These are phyloP conservation scores for Drosophila mercatorum DNA, from an alignment of 2,888 invertebrate genomes.

Conservation along the genomic window DNA sequence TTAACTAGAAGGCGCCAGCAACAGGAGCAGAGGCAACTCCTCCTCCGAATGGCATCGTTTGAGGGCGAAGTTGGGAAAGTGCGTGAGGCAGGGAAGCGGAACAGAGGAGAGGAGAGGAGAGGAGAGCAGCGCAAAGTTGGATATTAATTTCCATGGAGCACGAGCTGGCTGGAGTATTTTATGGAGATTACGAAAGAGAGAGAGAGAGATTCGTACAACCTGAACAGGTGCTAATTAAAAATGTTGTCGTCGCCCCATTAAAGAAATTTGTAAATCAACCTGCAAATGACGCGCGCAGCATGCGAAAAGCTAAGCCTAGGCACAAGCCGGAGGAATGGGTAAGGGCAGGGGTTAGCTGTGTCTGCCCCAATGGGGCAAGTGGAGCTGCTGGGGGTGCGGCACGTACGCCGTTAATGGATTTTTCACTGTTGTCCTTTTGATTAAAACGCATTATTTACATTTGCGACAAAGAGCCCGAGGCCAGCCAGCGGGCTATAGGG, in stretches of 20 bases:
- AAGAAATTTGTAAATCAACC: constrained; percentile 75
- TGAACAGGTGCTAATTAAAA: constrained; percentile 83
- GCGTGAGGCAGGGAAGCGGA: constrained; percentile 27
- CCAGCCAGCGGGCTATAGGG: neutral
- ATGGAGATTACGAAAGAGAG: constrained; percentile 49
- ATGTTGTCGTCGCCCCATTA: constrained; percentile 83
- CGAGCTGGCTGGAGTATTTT: constrained; percentile 40
- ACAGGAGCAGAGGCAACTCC: neutral
- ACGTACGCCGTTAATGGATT: constrained; percentile 84
- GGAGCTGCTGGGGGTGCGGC: constrained; percentile 84
- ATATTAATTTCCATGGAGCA: constrained; percentile 66
- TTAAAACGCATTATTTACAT: constrained; percentile 69
- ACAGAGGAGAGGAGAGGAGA: neutral
- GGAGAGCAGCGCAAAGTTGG: constrained; percentile 40
- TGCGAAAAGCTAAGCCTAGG: constrained; percentile 37
- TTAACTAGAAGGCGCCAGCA: constrained; percentile 12
- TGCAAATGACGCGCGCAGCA: constrained; percentile 57
- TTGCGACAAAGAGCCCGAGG: constrained; percentile 40
- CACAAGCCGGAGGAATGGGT: constrained; percentile 72
- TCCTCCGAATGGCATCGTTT: constrained; percentile 43
- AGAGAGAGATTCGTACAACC: constrained; percentile 40
- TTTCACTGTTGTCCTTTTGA: constrained; percentile 58
- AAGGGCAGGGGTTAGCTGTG: too few relatives aligned
- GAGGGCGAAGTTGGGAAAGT: constrained; percentile 33
- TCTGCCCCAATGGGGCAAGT: constrained; percentile 6